Conservation (phyloP, 2,888 invertebrate species). For the Craniophora ligustri region DNA sequence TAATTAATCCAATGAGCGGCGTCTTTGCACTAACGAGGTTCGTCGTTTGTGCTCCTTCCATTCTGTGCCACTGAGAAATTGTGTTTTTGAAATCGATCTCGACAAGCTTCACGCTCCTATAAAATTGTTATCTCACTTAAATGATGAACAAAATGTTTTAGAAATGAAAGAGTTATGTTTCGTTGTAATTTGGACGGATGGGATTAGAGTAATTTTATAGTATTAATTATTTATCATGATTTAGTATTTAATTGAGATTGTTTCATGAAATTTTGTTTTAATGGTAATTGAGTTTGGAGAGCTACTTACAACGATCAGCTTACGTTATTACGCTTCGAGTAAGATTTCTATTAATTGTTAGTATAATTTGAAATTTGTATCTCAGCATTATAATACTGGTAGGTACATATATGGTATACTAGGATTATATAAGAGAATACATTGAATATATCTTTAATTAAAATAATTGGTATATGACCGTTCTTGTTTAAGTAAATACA, state of each 20-base stretch:
- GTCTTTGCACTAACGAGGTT: constrained; percentile 83
- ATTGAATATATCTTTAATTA: too few species aligned
- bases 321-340: constrained; percentile 10
- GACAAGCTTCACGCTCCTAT: constrained; percentile 56
- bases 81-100: constrained; percentile 72
- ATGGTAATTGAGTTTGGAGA: constrained; percentile 11
- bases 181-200: constrained; percentile 37
- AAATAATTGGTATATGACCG: too few species aligned
- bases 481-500: too few species aligned
- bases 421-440: too few species aligned
- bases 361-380: background rate
- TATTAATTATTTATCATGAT: constrained; percentile 43
- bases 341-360: background rate
- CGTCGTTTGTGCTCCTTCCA: constrained; percentile 78
- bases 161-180: constrained; percentile 39
- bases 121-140: constrained; percentile 46
- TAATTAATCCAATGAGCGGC: constrained; percentile 86
- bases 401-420: too few species aligned
- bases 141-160: constrained; percentile 36
- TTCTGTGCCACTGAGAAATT: constrained; percentile 73
- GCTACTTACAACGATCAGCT: constrained; percentile 2
- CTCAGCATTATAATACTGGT: too few species aligned
- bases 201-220: constrained; percentile 32
- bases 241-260: constrained; percentile 39
- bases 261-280: constrained; percentile 31